These are phyloP conservation scores for Threskiornis aethiopicus DNA, from an alignment of 2,797 vertebrate species.

Conservation along the genomic window DNA sequence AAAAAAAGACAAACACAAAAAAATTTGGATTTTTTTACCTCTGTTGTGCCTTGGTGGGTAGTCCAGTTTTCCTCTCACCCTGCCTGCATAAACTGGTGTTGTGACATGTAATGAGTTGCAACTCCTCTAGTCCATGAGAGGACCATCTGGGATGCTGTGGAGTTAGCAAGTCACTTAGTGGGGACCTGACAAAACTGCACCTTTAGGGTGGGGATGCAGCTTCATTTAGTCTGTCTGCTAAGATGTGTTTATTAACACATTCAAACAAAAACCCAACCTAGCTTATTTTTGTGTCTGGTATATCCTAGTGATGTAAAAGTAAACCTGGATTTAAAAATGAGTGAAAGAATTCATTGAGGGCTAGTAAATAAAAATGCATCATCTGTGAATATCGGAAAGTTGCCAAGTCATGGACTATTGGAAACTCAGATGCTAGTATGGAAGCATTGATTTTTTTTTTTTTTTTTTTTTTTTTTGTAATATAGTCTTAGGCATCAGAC, in stretches of 20 bases:
- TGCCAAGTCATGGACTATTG: background rate
- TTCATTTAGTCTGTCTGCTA: background rate
- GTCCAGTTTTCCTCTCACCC: background rate
- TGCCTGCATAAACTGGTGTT: background rate
- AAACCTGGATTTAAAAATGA: background rate
- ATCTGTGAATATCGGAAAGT: background rate
- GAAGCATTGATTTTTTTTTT: background rate
- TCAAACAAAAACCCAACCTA: background rate
- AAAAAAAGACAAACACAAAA: background rate
- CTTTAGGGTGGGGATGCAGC: background rate
- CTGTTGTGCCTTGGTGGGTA: background rate
- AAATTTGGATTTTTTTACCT: background rate
- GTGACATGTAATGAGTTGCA: background rate
- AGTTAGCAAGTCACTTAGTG: background rate
- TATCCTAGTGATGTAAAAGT: background rate
- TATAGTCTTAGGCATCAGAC: background rate
- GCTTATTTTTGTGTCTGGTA: background rate
- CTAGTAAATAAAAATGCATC: background rate
- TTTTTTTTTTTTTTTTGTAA: too few species aligned
- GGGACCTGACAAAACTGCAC: background rate
- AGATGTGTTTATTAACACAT: background rate
- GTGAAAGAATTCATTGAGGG: background rate
- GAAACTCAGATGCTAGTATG: background rate
- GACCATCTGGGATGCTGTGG: background rate
- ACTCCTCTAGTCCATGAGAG: background rate